Evolutionary conservation across 2,797 vertebrate species (phyloP), one percentile per base, ranked within the genome.

Genomic region (Tokudaia tokunoshimensis): DNA sequence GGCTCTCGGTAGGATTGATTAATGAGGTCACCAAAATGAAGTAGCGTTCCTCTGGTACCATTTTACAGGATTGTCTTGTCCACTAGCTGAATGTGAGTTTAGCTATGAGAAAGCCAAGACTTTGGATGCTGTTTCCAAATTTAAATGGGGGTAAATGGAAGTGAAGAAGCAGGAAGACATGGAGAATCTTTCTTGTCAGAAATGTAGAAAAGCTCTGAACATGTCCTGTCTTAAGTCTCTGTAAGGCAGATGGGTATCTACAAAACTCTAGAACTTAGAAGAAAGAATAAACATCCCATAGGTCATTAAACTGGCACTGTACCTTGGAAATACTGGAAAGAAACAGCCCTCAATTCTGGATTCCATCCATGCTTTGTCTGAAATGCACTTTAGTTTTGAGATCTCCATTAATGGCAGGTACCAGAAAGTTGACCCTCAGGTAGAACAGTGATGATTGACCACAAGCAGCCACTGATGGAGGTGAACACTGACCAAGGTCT

Each of bases 11-110:
- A 59, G 78, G 79, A 96, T 41, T 12, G 37, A 95, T 74, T 52
- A 75, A 57, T 83, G 94, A 61, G 57, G 47, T 93, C 83, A 95
- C 87, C 85, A 63, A 96, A 94, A 93, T 0, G 31, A 89, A 86
- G 86, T 88, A 89, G 86, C 91, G 90, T 96, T 95, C 87, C 83
- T 52, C 80, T 52, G 86, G 78, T 11, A 84, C 44, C 2, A 31
- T 96, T 96, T 83, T 72, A 31, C 76, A 94, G 47, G 47, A 84
- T 93, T 94, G 83, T 96, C 91, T 74, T 90, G 52, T 95, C 86
- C 90, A 95, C 70, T 81, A 74, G 52, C 50, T 87, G 55, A 79
- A 97, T 94, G 50, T 75, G 10, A 82, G 50, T 93, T 88, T 89
- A 78, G 24, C 57, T 72, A 37, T 20, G 47, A 82, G 47, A 34